Conservation (phyloP, 2,797 vertebrate species). For the Trematomus bernacchii region DNA sequence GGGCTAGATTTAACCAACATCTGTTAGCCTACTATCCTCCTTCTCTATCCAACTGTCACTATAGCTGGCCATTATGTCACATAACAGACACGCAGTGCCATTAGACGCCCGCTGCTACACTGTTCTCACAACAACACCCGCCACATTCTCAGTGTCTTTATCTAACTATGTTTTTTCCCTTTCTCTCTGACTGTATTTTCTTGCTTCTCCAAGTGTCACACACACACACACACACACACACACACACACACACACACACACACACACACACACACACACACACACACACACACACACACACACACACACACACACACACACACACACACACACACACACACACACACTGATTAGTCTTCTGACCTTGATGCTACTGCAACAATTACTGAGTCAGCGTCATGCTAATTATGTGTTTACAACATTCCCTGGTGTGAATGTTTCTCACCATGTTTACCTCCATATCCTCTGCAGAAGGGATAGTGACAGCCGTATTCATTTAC, state of each 20-base stretch:
- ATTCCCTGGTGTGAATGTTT: conserved; percentile 23
- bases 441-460: conserved; percentile 1
- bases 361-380: conserved; percentile 66
- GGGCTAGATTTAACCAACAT: conserved; percentile 68
- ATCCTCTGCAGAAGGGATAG: background rate
- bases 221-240: background rate
- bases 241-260: background rate
- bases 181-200: background rate
- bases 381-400: conserved; percentile 64
- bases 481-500: background rate
- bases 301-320: background rate
- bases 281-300: background rate
- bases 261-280: background rate
- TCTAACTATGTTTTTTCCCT: conserved; percentile 12
- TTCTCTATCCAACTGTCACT: conserved; percentile 36
- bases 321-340: background rate
- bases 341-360: conserved; percentile 51
- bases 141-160: conserved; percentile 3
- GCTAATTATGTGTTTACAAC: conserved; percentile 57
- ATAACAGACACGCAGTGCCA: conserved; percentile 32
- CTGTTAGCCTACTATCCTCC: conserved; percentile 56
- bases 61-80: conserved; percentile 45
- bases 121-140: conserved; percentile 23
- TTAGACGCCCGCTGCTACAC: conserved; percentile 43
- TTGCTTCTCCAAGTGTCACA: no score